Conservation (phyloP, 2,888 invertebrate genomes). For the Mythimna ferrago region DNA sequence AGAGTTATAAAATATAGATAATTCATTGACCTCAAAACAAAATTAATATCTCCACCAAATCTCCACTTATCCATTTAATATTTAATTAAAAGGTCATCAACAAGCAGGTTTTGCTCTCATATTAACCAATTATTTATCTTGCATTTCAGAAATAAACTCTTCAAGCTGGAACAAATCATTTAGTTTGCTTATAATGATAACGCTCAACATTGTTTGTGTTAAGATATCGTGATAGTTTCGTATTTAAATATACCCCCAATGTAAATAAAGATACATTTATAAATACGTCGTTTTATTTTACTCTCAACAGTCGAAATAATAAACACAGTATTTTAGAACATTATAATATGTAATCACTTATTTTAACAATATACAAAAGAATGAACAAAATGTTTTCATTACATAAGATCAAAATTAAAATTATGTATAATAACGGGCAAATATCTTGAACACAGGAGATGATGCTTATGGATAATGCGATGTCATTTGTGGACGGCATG, state of each 20-base stretch:
- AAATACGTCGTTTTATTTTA: slow-evolving; percentile 40
- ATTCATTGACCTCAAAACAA: not conserved
- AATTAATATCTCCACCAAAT: not conserved
- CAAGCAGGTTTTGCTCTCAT: not conserved
- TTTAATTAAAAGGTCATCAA: not conserved
- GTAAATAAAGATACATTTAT: slow-evolving; percentile 62
- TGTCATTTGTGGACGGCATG: not conserved
- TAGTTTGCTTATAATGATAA: slow-evolving; percentile 64
- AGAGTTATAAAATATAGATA: no score
- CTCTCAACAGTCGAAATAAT: slow-evolving; percentile 47
- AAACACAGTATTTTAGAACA: slow-evolving; percentile 58
- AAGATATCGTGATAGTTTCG: slow-evolving; percentile 71
- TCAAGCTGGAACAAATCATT: slow-evolving; percentile 68
- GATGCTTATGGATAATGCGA: not conserved
- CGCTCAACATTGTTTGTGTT: slow-evolving; percentile 63
- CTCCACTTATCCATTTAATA: not conserved
- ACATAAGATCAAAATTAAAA: slow-evolving; percentile 56
- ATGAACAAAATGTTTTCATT: slow-evolving; percentile 51
- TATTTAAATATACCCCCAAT: slow-evolving; percentile 20
- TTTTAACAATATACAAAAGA: slow-evolving; percentile 66
- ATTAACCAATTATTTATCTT: slow-evolving; percentile 23
- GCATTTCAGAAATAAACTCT: slow-evolving; percentile 81
- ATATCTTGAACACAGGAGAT: not conserved
- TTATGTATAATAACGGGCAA: slow-evolving; percentile 2
- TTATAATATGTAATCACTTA: slow-evolving; percentile 67